A percentile compares a stretch with the other conserved stretches of the same genome.
Evolutionary conservation across 2,888 invertebrate genomes (phyloP).

Genomic region (Zhuqinia jingwanae): DNA sequence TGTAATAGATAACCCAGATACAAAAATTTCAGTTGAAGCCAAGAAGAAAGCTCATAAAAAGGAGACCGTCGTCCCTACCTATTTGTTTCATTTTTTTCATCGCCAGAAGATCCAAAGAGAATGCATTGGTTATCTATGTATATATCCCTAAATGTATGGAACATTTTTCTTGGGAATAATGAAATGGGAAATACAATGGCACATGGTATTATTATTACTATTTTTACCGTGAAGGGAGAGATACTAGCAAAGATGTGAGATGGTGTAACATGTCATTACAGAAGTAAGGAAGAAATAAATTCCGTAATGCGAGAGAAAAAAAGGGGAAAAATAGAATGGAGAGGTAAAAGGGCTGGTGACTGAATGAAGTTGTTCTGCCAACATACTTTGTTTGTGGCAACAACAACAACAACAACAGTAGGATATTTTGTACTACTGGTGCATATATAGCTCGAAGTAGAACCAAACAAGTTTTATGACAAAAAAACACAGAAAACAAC

Average conservation of each 20-base stretch:
- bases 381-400: background rate
- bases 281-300: background rate
- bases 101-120: background rate
- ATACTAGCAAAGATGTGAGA: background rate
- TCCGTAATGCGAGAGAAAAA: conserved; percentile 5
- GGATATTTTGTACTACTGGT: no score
- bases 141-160: background rate
- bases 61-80: no score
- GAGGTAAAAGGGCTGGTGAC: no score
- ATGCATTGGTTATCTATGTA: background rate
- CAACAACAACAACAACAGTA: no score
- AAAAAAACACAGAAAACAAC: no score
- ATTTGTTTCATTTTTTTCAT: background rate
- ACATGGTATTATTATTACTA: background rate
- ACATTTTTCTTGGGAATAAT: background rate
- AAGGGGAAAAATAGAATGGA: background rate
- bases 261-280: background rate
- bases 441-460: no score
- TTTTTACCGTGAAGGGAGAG: background rate
- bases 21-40: no score
- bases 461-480: no score
- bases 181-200: background rate
- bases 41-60: background rate
- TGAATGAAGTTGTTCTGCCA: background rate
- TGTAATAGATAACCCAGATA: no score